Conservation (phyloP, 2,888 invertebrate genomes). For the Metallyticus violacea region DNA sequence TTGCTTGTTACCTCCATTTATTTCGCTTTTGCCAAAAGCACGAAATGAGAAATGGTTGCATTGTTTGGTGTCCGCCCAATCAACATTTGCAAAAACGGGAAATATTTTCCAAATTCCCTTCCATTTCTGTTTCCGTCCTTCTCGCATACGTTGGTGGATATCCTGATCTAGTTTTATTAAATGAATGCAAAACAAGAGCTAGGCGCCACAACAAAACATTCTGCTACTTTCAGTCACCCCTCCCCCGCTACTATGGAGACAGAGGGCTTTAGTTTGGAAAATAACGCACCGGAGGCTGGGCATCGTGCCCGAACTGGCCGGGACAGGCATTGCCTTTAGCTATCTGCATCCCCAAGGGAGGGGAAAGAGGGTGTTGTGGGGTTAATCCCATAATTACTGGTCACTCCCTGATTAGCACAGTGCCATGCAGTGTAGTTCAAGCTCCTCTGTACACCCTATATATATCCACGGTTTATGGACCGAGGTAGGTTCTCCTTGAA, state of each 20-base stretch:
- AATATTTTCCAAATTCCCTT: too few relatives aligned
- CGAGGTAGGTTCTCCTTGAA: too few relatives aligned
- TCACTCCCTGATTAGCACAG: neutral
- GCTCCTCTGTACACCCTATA: neutral
- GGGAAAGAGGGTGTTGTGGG: neutral
- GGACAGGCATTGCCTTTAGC: neutral
- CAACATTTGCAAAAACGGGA: too few relatives aligned
- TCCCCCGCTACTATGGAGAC: neutral
- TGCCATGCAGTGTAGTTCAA: neutral
- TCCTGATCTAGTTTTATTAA: neutral
- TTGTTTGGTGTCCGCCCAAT: too few relatives aligned
- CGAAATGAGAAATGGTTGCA: too few relatives aligned
- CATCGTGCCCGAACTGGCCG: neutral
- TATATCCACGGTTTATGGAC: neutral
- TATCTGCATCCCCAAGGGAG: neutral
- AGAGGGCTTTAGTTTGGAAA: neutral
- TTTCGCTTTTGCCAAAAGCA: too few relatives aligned
- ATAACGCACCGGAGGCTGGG: neutral
- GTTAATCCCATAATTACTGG: neutral
- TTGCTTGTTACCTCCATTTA: too few relatives aligned
- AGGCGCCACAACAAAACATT: too few relatives aligned
- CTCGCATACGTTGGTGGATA: too few relatives aligned
- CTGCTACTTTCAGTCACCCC: too few relatives aligned
- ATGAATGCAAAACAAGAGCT: too few relatives aligned
- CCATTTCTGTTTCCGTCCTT: neutral